phyloP scores from a whole-genome alignment of 2,113 vertebrate species.

The Syngnathus floridae region DNA sequence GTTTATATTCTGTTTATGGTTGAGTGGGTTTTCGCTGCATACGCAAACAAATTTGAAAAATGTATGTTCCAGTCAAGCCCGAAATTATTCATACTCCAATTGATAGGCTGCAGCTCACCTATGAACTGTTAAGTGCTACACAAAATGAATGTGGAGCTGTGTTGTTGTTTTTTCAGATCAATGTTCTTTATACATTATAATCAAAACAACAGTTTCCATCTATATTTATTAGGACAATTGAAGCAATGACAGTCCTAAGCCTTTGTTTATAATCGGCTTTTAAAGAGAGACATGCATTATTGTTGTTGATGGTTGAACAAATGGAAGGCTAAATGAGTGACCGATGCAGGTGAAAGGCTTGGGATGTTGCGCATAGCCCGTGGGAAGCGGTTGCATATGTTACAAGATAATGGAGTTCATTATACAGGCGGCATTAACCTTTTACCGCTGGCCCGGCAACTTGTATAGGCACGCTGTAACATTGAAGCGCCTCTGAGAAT shows the following conservation, averaged over 20 bases:
- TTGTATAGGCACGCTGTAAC: constrained; percentile 26
- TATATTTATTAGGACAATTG: constrained; percentile 10
- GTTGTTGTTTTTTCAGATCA: too few species aligned
- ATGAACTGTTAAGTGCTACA: too few species aligned
- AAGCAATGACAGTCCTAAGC: not conserved
- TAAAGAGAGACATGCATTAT: constrained; percentile 39
- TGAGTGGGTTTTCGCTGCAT: too few species aligned
- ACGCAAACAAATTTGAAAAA: too few species aligned
- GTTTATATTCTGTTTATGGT: too few species aligned
- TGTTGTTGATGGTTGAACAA: constrained; percentile 15
- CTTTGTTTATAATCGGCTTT: constrained; percentile 29
- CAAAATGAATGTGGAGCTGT: too few species aligned
- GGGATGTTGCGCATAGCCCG: constrained; percentile 10
- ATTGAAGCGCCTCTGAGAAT: constrained; percentile 36
- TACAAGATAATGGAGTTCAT: constrained; percentile 35
- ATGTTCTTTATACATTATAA: too few species aligned
- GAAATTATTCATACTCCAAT: too few species aligned
- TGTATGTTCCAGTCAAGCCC: too few species aligned
- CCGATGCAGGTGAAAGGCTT: constrained; percentile 17
- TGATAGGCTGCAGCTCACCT: too few species aligned
- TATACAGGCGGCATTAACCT: constrained; percentile 37
- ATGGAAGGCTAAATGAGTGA: constrained; percentile 22
- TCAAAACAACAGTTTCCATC: not conserved
- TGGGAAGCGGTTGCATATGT: constrained; percentile 24
- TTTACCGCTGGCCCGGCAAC: constrained; percentile 31